These are phyloP conservation scores for Teinopalpus imperialis DNA, from an alignment of 2,888 invertebrate genomes.

Conservation along the genomic window DNA sequence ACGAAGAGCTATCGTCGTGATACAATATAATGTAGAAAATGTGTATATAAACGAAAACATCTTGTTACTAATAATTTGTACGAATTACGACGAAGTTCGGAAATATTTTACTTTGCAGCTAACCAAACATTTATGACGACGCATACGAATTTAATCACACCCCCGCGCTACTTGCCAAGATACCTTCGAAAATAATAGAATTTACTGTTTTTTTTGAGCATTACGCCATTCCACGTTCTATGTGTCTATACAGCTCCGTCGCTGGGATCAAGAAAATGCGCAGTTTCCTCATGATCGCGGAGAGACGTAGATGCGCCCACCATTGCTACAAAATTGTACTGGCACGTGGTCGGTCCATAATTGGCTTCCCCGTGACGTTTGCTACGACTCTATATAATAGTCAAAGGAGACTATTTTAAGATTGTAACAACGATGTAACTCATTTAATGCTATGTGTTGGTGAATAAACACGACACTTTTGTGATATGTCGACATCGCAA, in stretches of 20 bases:
- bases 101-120: no score
- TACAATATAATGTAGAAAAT: no score
- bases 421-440: conserved; percentile 7
- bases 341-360: conserved; percentile 63
- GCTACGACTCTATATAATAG: conserved; percentile 34
- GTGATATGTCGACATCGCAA: no score
- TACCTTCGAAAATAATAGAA: conserved; percentile 61
- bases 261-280: conserved; percentile 56
- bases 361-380: conserved; percentile 39
- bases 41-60: background rate
- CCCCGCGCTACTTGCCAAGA: conserved; percentile 68
- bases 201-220: conserved; percentile 46
- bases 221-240: conserved; percentile 56
- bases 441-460: background rate
- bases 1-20: no score
- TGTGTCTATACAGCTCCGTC: conserved; percentile 41
- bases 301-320: conserved; percentile 39
- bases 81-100: no score
- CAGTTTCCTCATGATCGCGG: conserved; percentile 49
- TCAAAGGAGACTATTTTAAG: conserved; percentile 9
- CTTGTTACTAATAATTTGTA: background rate
- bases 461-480: conserved; percentile 4
- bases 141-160: conserved; percentile 40
- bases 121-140: conserved; percentile 39
- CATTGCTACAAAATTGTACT: conserved; percentile 47